Percentiles rank a stretch among this genome's conserved stretches.
These are phyloP conservation scores for Clarias macrocephalus DNA, from an alignment of 2,113 vertebrate species.

Conservation along the genomic window DNA sequence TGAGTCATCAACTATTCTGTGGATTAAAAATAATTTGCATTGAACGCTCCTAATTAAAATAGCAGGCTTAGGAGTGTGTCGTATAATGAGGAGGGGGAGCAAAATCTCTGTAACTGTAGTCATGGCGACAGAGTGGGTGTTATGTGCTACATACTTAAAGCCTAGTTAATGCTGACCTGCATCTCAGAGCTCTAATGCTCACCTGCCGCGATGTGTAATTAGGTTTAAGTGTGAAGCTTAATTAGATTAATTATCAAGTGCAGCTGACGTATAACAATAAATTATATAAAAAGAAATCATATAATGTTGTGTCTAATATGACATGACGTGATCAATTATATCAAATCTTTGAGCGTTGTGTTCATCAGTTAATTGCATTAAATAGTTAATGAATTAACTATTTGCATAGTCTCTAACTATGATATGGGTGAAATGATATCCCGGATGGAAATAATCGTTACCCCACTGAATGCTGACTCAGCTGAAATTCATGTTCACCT, in stretches of 20 bases:
- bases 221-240: neutral
- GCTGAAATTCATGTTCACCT: no score
- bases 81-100: neutral
- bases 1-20: neutral
- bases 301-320: neutral
- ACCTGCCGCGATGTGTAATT: neutral
- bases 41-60: conserved; percentile 15
- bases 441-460: no score
- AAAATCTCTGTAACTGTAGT: neutral
- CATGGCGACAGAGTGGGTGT: conserved; percentile 1
- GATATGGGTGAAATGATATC: neutral
- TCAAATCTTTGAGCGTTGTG: neutral
- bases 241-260: neutral
- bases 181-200: neutral
- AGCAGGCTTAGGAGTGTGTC: neutral
- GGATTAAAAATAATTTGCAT: neutral
- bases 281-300: neutral
- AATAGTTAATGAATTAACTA: neutral
- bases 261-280: neutral
- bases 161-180: neutral
- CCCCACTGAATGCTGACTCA: no score
- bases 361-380: neutral
- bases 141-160: neutral
- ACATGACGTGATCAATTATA: neutral
- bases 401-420: neutral